A percentile compares a stretch with the other conserved stretches of the same genome.
Conservation (phyloP, 2,797 vertebrate species). For the Centropyge bicolor region DNA sequence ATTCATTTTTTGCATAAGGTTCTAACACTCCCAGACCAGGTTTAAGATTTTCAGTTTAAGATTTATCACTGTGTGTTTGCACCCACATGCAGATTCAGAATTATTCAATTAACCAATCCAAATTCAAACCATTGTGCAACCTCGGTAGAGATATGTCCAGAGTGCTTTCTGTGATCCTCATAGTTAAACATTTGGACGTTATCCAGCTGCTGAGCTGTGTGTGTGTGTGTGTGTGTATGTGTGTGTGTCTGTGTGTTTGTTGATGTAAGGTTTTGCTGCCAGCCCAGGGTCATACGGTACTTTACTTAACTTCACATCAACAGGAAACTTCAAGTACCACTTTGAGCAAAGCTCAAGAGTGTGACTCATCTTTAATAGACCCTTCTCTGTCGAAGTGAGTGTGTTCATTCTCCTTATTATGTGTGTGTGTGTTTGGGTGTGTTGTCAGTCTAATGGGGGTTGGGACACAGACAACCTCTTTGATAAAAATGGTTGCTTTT, state of each 20-base stretch:
- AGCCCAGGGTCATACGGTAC: conserved; percentile 13
- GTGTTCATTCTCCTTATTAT: conserved; percentile 7
- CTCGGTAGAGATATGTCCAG: not conserved
- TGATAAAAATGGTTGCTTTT: conserved; percentile 28
- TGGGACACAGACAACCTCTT: conserved; percentile 3
- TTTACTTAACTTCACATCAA: conserved; percentile 53
- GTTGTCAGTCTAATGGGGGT: not conserved
- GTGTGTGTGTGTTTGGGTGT: conserved; percentile 12
- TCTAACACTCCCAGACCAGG: too few relatives aligned
- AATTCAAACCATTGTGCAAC: not conserved
- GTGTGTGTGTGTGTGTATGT: conserved; percentile 9
- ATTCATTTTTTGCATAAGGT: not conserved
- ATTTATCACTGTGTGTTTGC: not conserved
- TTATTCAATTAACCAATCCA: not conserved
- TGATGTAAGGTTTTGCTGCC: conserved; percentile 4
- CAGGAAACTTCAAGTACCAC: conserved; percentile 62
- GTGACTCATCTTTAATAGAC: conserved; percentile 67
- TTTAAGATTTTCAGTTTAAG: too few relatives aligned
- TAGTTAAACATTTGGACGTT: conserved; percentile 12
- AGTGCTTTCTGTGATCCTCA: conserved; percentile 4
- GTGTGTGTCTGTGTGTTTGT: conserved; percentile 9
- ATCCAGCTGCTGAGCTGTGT: conserved; percentile 6
- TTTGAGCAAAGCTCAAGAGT: conserved; percentile 32
- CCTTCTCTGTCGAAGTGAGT: conserved; percentile 30
- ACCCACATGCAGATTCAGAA: not conserved